Evolutionary conservation across 2,113 vertebrate genomes (phyloP).

Genomic region (Aspidoscelis tigris): DNA sequence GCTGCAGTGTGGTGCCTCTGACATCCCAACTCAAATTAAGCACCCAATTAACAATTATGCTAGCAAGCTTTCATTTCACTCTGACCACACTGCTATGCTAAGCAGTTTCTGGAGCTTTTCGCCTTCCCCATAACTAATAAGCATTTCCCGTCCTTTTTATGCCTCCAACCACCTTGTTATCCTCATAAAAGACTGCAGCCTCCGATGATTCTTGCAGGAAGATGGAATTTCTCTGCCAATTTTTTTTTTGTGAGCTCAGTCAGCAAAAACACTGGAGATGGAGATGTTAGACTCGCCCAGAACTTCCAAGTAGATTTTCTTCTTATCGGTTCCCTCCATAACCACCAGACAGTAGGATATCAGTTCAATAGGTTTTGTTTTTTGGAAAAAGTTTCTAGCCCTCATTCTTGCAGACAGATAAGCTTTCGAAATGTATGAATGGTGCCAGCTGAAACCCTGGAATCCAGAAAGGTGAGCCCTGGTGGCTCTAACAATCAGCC

Average conservation of each 20-base stretch:
- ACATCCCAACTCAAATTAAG: constrained; percentile 82
- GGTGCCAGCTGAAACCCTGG: neutral
- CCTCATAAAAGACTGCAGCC: constrained; percentile 68
- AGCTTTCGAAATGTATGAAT: no score
- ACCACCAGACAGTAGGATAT: no score
- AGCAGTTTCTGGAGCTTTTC: constrained; percentile 79
- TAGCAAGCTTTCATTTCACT: constrained; percentile 78
- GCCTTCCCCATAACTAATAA: constrained; percentile 79
- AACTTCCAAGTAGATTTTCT: neutral
- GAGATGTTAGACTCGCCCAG: neutral
- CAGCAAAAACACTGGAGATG: constrained; percentile 44
- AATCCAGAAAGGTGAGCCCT: neutral
- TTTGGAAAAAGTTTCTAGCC: neutral
- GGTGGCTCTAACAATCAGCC: no score
- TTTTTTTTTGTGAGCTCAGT: constrained; percentile 3
- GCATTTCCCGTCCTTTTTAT: constrained; percentile 74
- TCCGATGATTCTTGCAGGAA: constrained; percentile 65
- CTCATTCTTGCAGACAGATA: neutral
- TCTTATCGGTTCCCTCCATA: neutral
- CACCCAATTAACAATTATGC: constrained; percentile 79
- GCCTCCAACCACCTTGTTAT: constrained; percentile 71
- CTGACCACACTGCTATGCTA: constrained; percentile 80
- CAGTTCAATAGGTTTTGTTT: no score
- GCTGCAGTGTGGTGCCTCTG: constrained; percentile 75
- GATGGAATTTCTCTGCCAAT: constrained; percentile 47